Percentiles rank a stretch among this genome's conserved stretches.
Evolutionary conservation across 1,140 invertebrate genomes (phyloP).

Genomic region (Diachasmimorpha longicaudata): DNA sequence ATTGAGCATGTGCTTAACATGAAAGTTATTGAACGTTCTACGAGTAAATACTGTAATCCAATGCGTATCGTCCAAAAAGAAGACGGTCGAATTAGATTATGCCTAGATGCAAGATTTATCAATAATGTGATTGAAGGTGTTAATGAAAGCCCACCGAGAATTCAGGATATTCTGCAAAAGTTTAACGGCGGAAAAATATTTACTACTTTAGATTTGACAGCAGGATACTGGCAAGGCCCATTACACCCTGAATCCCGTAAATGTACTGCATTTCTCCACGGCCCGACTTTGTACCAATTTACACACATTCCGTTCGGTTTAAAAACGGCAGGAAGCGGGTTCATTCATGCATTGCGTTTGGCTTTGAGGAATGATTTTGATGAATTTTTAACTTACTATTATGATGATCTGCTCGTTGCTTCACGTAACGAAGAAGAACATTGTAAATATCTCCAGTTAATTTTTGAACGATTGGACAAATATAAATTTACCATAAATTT

Average conservation of each 20-base stretch:
- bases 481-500: no score
- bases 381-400: background rate
- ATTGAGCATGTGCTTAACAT: background rate
- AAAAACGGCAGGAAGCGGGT: background rate
- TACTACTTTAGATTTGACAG: background rate
- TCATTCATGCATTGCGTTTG: background rate
- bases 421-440: background rate
- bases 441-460: background rate
- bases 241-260: slow-evolving; percentile 35
- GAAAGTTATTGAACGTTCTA: background rate
- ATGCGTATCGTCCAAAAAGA: background rate
- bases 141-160: slow-evolving; percentile 1
- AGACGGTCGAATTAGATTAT: background rate
- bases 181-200: background rate
- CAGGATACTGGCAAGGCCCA: background rate
- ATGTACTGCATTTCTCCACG: slow-evolving; percentile 47
- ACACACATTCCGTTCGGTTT: slow-evolving; percentile 1
- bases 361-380: background rate
- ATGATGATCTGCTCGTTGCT: background rate
- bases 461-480: background rate
- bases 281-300: slow-evolving; percentile 38
- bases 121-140: background rate
- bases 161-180: background rate
- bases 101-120: background rate
- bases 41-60: background rate